Conservation (phyloP, 2,888 invertebrate genomes). For the Pristionchus entomophagus region DNA sequence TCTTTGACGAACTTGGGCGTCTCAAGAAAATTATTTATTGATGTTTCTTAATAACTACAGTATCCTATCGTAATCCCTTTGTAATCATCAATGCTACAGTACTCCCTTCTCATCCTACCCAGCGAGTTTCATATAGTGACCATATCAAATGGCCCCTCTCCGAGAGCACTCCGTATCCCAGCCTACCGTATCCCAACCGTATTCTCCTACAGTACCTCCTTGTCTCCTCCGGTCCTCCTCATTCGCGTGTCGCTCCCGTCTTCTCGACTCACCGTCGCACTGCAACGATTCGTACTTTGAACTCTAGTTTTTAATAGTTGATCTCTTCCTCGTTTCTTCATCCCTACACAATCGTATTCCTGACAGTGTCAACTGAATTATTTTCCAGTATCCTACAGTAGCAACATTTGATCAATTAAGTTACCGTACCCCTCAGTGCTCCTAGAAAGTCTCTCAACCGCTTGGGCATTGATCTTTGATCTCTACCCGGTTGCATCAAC, state of each 20-base stretch:
- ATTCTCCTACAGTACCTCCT: neutral
- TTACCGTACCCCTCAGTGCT: neutral
- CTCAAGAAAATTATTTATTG: neutral
- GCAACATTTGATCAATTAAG: neutral
- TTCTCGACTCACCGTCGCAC: neutral
- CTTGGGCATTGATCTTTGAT: neutral
- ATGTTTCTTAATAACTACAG: neutral
- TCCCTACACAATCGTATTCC: too few species aligned
- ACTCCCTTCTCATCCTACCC: neutral
- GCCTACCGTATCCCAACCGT: neutral
- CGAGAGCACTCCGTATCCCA: too few species aligned
- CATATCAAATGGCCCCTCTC: too few species aligned
- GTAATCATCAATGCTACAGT: neutral
- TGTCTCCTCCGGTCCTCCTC: too few species aligned
- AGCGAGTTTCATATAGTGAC: too few species aligned
- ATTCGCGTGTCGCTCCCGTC: neutral
- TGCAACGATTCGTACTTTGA: neutral
- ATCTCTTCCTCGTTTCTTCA: too few species aligned
- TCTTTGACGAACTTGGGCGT: neutral
- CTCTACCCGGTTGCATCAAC: too few species aligned
- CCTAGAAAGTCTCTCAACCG: too few species aligned
- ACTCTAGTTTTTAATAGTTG: neutral
- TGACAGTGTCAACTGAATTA: neutral
- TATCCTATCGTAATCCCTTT: neutral
- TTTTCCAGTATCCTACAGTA: too few species aligned